Conservation (phyloP, 2,797 vertebrate species). For the Pangasius mekongensis region DNA sequence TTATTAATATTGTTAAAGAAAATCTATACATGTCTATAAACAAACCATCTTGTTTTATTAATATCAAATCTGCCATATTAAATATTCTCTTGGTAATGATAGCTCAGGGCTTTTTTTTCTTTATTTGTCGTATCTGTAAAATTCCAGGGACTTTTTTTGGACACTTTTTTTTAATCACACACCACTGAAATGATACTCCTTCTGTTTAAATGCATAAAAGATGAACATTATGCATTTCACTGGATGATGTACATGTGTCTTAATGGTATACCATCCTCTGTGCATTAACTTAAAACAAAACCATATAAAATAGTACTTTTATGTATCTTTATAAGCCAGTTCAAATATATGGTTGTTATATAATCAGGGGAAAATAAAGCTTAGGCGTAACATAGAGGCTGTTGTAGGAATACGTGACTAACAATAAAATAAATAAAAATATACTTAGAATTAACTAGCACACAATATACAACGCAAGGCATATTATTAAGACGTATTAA, state of each 20-base stretch:
- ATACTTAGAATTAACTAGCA: background rate
- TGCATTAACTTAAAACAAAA: background rate
- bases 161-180: background rate
- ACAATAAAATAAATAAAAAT: constrained; percentile 2
- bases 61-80: background rate
- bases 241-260: background rate
- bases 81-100: background rate
- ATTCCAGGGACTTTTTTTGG: background rate
- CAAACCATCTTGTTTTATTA: constrained; percentile 1
- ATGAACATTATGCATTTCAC: background rate
- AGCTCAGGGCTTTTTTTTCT: background rate
- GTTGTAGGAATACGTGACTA: background rate
- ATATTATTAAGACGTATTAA: background rate
- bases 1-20: background rate
- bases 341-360: background rate
- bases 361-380: background rate
- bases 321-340: constrained; percentile 15
- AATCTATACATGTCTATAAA: background rate
- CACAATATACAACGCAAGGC: background rate
- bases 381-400: background rate
- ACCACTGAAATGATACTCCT: background rate
- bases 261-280: background rate
- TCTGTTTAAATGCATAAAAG: background rate
- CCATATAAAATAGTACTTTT: background rate
- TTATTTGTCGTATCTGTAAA: background rate